Evolutionary conservation across 2,888 invertebrate species (phyloP).

Genomic region (Sisyra terminalis): DNA sequence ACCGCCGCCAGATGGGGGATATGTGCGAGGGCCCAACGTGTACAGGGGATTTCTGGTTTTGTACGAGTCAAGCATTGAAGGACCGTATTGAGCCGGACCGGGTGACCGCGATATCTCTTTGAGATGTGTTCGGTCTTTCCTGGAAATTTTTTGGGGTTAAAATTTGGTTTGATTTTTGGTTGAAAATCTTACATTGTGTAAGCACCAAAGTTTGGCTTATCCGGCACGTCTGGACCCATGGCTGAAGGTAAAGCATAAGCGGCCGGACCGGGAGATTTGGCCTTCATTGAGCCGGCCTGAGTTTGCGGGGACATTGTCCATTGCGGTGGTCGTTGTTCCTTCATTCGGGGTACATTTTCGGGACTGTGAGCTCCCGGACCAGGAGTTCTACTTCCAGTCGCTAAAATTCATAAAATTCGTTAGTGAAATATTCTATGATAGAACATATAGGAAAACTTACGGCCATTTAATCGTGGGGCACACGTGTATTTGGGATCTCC

Average conservation of each 20-base stretch:
- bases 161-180: too few relatives aligned
- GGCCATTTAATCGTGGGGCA: neutral
- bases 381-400: slow-evolving; percentile 20
- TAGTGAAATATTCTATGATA: too few relatives aligned
- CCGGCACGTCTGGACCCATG: slow-evolving; percentile 33
- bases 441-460: too few relatives aligned
- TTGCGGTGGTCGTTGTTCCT: slow-evolving; percentile 35
- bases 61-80: slow-evolving; percentile 18
- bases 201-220: slow-evolving; percentile 30
- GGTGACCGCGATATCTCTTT: slow-evolving; percentile 17
- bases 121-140: slow-evolving; percentile 11
- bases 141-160: too few relatives aligned
- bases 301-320: slow-evolving; percentile 37
- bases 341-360: slow-evolving; percentile 34
- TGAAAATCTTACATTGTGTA: slow-evolving; percentile 28
- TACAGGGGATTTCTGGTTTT: slow-evolving; percentile 20
- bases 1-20: slow-evolving; percentile 15
- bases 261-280: slow-evolving; percentile 39
- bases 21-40: slow-evolving; percentile 17
- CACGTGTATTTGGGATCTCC: slow-evolving; percentile 33
- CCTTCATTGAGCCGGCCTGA: slow-evolving; percentile 13
- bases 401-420: too few relatives aligned
- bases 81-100: slow-evolving; percentile 29
- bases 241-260: slow-evolving; percentile 35
- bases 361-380: slow-evolving; percentile 49